Evolutionary conservation across 2,888 invertebrate genomes (phyloP), one percentile per base, ranked within the genome.

Genomic region (Taphrorychus bicolor): DNA sequence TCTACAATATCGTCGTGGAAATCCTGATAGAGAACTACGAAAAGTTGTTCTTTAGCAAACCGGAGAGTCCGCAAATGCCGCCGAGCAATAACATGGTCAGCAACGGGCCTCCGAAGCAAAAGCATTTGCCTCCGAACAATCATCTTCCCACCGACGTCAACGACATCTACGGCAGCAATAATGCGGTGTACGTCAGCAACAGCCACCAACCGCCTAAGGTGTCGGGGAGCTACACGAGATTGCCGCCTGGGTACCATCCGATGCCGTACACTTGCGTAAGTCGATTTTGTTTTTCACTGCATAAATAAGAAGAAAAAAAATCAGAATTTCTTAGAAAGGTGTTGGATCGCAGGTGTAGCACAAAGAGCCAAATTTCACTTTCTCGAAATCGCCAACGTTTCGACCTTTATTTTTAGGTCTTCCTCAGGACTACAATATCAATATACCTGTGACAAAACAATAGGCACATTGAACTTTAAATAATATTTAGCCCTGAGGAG

Each of bases 1-100:
- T 98, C 86, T 97, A 96, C 85, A 98, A 98, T 84, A 95, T 98
- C 78, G 95, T 98, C 72, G 96, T 98, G 62, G 98, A 98, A 85
- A 94, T 98, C 79, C 87, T 98, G 72, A 94, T 98, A 69, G 93
- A 94, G 76, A 93, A 95, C 82, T 93, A 90, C 81, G 90, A 93
- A 63, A 87, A 88, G 82, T 90, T 91, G 76, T 89, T 89, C 77
- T 87, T 86, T 76, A 81, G 80, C 22, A 82, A 84, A 70, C 86
- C 86, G 0, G 73, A 72, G 0, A 58, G 24, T 24, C 64, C 72
- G 3, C 71, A 69, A 32, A 41, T 59, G 23, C 42, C 63, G 9
- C 61, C 41, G 11, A 40, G 17, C 14, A 66, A 59, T 41, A 65
- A 57, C 17, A 60, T 48, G n/a, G 18, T 40, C 21, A 58, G 58